Conservation (phyloP, 2,797 vertebrate genomes). For the Phalanger gymnotis region DNA sequence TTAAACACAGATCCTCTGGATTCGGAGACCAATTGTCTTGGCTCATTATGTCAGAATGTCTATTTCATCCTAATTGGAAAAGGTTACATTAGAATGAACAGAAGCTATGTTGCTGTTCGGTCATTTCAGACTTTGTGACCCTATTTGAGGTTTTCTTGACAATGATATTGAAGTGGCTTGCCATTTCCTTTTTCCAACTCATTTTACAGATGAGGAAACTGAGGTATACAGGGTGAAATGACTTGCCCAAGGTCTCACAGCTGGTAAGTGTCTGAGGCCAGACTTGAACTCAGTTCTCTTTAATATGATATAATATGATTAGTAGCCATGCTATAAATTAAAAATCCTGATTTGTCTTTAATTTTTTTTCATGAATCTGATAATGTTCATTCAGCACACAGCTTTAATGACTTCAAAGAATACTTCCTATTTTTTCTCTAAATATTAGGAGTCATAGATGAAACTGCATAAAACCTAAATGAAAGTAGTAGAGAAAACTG, state of each 20-base stretch:
- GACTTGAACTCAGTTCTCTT: not conserved
- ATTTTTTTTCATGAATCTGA: slow-evolving; percentile 9
- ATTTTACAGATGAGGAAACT: not conserved
- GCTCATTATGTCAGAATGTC: not conserved
- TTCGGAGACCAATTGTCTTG: not conserved
- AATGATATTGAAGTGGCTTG: not conserved
- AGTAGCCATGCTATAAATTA: slow-evolving; percentile 3
- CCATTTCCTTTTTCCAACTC: not conserved
- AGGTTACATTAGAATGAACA: slow-evolving; percentile 25
- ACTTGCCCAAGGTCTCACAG: not conserved
- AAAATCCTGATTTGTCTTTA: slow-evolving; percentile 41
- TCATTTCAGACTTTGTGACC: not conserved
- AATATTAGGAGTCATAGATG: slow-evolving; percentile 16
- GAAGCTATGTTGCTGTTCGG: not conserved
- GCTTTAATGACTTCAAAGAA: slow-evolving; percentile 34
- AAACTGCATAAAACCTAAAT: slow-evolving; percentile 14
- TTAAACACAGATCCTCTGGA: not conserved
- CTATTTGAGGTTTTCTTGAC: not conserved
- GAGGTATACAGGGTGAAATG: not conserved
- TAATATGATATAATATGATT: not conserved
- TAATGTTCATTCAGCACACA: not conserved
- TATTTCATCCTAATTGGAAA: not conserved
- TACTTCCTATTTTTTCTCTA: not conserved
- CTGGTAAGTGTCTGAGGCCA: not conserved
- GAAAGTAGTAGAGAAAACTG: not conserved